Conservation (phyloP, 2,888 invertebrate species). For the Hecatera dysodea region DNA sequence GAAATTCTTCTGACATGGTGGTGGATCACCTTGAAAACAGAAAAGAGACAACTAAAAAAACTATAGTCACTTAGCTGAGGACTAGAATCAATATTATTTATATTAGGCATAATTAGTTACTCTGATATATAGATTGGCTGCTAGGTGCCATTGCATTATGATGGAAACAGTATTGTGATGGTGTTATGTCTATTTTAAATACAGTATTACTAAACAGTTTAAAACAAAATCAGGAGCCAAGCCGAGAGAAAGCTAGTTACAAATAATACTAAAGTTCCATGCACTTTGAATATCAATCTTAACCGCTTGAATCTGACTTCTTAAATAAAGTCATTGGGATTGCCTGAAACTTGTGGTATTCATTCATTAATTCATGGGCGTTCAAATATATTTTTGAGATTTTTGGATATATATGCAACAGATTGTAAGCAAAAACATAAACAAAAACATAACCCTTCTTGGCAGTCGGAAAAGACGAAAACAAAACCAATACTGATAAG, state of each 20-base stretch:
- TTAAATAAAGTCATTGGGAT: background rate
- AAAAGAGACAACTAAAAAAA: background rate
- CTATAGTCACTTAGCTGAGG: background rate
- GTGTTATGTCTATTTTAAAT: background rate
- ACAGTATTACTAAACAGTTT: too few species aligned
- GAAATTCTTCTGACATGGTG: constrained; percentile 81
- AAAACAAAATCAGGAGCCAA: background rate
- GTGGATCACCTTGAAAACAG: constrained; percentile 76
- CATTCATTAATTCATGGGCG: too few species aligned
- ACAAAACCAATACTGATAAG: constrained; percentile 22
- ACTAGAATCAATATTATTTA: background rate
- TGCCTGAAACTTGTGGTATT: background rate
- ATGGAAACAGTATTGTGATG: background rate
- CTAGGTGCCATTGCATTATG: background rate
- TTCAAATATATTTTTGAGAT: background rate
- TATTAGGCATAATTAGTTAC: too few species aligned
- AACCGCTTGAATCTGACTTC: background rate
- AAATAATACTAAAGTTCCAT: background rate
- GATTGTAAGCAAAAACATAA: background rate
- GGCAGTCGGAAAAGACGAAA: background rate
- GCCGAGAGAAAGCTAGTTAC: background rate
- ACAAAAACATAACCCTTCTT: constrained; percentile 14
- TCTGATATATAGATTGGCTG: too few species aligned
- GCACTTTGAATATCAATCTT: background rate
- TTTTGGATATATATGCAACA: constrained; percentile 2